Evolutionary conservation across 2,797 vertebrate genomes (phyloP), one percentile per base, ranked within the genome.

Genomic region (Brachyalestes nurse): DNA sequence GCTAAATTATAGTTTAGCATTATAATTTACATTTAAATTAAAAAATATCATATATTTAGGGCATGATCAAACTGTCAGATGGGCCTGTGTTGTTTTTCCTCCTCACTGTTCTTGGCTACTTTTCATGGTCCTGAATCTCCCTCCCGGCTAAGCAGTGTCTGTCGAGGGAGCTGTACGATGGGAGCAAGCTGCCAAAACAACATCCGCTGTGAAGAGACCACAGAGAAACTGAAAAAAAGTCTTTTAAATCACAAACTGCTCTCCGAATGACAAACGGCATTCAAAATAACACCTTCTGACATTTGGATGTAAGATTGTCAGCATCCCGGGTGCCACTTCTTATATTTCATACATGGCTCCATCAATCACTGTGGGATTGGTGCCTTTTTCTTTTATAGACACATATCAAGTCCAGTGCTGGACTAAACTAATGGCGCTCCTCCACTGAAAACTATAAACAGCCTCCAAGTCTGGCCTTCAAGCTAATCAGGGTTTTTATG

Each of bases 1-100:
- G 5, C 23, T 23, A 58, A 58, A 21, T 21, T 21, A n/a, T n/a
- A n/a, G n/a, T n/a, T n/a, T n/a, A n/a, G n/a, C n/a, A n/a, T n/a
- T n/a, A n/a, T n/a, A n/a, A n/a, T n/a, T n/a, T n/a, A n/a, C n/a
- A n/a, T n/a, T n/a, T n/a, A n/a, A n/a, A n/a, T n/a, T n/a, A n/a
- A n/a, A n/a, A n/a, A n/a, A n/a, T n/a, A n/a, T n/a, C n/a, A n/a
- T n/a, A n/a, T 75, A 70, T 75, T 38, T 65, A 58, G 51, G 40
- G 72, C 75, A 72, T 58, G 47, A 77, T 81, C 62, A 70, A 81
- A 77, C 71, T 21, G 38, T 84, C 75, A 81, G 62, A 70, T 78
- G 70, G 38, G 64, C 62, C 75, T 49, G 64, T 51, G 72, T 28
- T 53, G 55, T 64, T 84, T 72, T 62, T 62, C 1, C 25, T 4